Evolutionary conservation across 1,140 invertebrate genomes (phyloP), one percentile per base, ranked within the genome.

Genomic region (Magallana gigas): DNA sequence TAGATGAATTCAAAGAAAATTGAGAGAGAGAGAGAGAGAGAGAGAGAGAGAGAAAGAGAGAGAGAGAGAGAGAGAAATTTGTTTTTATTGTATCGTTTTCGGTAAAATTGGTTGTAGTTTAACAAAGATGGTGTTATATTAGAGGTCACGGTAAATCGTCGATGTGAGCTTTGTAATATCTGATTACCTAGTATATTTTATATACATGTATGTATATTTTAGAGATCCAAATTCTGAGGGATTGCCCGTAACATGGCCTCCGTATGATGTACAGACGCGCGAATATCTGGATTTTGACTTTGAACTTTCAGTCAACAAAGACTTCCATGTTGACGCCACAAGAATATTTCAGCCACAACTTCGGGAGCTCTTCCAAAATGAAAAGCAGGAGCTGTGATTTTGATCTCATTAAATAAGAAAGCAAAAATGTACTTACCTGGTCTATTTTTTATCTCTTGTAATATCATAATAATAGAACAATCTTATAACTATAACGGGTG

Each of bases 231-330:
- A 76, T 29, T 76, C 68, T 23, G 8, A 76, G 11, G 68, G 0
- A 12, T 8, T 23, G 12, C 18, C 68, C 12, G 29, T 76, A 0
- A 76, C 18, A 23, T 76, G 68, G 68, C 68, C 68, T 1, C 11
- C 68, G 2, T 76, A 76, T 76, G 68, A 76, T 29, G 23, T 76
- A 0, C 11, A 29, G 5, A 76, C 29, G 68, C 68, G 68, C 11
- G 68, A 76, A 76, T 76, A 76, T 36, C 68, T 76, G 8, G 68
- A 76, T 76, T 76, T 76, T 76, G 68, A 76, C 23, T 76, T 29
- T 9, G 68, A 76, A 76, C 23, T 76, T 7, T 76, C 68, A 29
- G 68, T 76, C 11, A 76, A 76, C 1, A 76, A 76, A 76, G 68
- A 76, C 23, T 76, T 76, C 36, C 23, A 76, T 76, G 68, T 76